These are phyloP conservation scores for Calosoma granatense DNA, from an alignment of 1,140 invertebrate genomes.

Conservation along the genomic window DNA sequence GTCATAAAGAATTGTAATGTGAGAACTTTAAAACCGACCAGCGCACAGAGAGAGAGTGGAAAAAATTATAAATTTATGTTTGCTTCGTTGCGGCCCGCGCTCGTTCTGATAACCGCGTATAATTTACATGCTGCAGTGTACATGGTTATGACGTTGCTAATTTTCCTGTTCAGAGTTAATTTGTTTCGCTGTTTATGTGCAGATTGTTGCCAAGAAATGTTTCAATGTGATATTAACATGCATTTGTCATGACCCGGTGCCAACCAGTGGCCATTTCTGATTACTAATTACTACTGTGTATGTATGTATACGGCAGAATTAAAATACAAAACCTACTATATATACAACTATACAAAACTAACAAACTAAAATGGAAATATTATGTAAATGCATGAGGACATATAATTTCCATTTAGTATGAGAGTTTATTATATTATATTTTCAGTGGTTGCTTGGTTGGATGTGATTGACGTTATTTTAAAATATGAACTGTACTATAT, in stretches of 20 bases:
- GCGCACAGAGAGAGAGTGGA: no score
- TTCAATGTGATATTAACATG: background rate
- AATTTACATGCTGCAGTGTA: background rate
- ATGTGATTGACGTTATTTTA: no score
- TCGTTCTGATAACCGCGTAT: background rate
- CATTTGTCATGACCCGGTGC: background rate
- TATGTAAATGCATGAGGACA: background rate
- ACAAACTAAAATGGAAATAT: background rate
- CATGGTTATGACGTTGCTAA: background rate
- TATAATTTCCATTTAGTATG: no score
- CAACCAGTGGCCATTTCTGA: background rate
- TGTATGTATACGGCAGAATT: background rate
- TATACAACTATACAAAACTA: background rate
- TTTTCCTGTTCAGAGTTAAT: background rate
- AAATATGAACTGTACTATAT: no score
- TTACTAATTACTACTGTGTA: background rate
- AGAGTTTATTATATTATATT: no score
- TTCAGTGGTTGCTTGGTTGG: no score
- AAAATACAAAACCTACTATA: background rate
- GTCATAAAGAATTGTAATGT: background rate
- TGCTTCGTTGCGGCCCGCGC: background rate
- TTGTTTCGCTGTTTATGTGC: conserved; percentile 6
- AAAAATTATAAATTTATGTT: conserved; percentile 5
- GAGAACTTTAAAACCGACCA: background rate
- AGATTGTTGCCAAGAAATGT: background rate